Conservation (phyloP, 2,888 invertebrate genomes). For the Sinelater perroti region DNA sequence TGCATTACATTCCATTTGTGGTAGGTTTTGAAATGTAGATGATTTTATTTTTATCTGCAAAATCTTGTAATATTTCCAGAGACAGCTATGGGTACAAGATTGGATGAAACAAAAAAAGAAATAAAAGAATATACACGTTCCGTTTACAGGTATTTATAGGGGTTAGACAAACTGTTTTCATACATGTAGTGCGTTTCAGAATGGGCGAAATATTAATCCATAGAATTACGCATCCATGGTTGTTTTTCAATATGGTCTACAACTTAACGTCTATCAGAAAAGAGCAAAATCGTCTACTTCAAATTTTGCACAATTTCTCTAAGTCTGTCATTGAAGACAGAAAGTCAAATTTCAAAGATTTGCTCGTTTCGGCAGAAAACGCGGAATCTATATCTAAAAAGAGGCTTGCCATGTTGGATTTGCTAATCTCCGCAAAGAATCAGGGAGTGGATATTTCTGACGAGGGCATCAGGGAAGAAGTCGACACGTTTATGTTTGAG, state of each 20-base stretch:
- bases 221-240: slow-evolving; percentile 47
- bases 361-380: slow-evolving; percentile 50
- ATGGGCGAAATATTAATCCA: slow-evolving; percentile 44
- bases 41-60: too few relatives aligned
- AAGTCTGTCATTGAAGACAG: slow-evolving; percentile 45
- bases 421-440: slow-evolving; percentile 64
- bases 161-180: slow-evolving; percentile 28
- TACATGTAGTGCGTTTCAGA: slow-evolving; percentile 30
- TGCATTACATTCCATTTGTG: slow-evolving; percentile 66
- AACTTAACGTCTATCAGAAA: slow-evolving; percentile 26
- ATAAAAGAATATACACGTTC: slow-evolving; percentile 68
- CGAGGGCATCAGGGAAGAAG: slow-evolving; percentile 68
- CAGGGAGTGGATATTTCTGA: slow-evolving; percentile 62
- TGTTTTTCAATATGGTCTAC: slow-evolving; percentile 40
- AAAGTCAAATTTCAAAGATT: slow-evolving; percentile 31
- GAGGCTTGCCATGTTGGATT: slow-evolving; percentile 66
- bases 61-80: slow-evolving; percentile 60
- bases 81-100: slow-evolving; percentile 75
- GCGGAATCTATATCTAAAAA: slow-evolving; percentile 51
- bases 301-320: slow-evolving; percentile 48
- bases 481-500: slow-evolving; percentile 72
- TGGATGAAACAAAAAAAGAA: slow-evolving; percentile 60
- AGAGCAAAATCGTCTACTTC: slow-evolving; percentile 25
- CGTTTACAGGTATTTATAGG: slow-evolving; percentile 52
- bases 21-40: slow-evolving; percentile 57